Percentiles rank a stretch among this genome's conserved stretches.
These are phyloP conservation scores for Heteromurus nitidus DNA, from an alignment of 2,888 invertebrate species.

Conservation along the genomic window DNA sequence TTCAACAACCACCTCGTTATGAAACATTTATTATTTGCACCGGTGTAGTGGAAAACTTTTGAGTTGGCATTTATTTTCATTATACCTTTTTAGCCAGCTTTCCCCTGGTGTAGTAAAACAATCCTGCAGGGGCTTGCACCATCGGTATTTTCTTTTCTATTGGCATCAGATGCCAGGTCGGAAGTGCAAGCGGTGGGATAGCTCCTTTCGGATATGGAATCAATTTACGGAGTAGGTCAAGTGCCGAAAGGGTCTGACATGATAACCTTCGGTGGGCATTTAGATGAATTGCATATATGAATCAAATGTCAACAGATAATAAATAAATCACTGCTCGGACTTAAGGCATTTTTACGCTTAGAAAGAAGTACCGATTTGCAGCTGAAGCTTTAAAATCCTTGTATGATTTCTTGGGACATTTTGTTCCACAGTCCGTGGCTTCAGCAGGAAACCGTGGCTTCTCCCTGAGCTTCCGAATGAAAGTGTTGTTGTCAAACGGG, in stretches of 20 bases:
- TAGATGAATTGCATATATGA: neutral
- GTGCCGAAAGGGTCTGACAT: constrained; percentile 11
- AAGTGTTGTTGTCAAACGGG: constrained; percentile 1
- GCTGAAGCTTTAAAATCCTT: neutral
- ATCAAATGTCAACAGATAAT: neutral
- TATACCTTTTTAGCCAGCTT: constrained; percentile 45
- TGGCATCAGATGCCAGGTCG: constrained; percentile 64
- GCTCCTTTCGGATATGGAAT: constrained; percentile 58
- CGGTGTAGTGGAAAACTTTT: neutral
- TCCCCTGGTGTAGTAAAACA: constrained; percentile 50
- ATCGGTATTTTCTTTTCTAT: constrained; percentile 65
- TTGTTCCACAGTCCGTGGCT: constrained; percentile 16
- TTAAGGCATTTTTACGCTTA: neutral
- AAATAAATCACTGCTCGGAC: neutral
- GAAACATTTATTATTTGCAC: neutral
- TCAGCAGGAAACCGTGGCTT: constrained; percentile 18
- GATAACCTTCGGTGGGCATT: constrained; percentile 22
- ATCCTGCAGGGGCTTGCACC: constrained; percentile 34
- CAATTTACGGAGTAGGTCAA: constrained; percentile 36
- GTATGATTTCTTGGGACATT: constrained; percentile 24
- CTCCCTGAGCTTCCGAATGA: constrained; percentile 11
- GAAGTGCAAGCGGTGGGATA: constrained; percentile 66
- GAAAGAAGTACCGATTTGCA: constrained; percentile 8
- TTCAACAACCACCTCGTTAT: no score
- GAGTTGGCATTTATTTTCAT: neutral